Conservation (phyloP, 2,113 vertebrate genomes). For the Brienomyrus brachyistius region DNA sequence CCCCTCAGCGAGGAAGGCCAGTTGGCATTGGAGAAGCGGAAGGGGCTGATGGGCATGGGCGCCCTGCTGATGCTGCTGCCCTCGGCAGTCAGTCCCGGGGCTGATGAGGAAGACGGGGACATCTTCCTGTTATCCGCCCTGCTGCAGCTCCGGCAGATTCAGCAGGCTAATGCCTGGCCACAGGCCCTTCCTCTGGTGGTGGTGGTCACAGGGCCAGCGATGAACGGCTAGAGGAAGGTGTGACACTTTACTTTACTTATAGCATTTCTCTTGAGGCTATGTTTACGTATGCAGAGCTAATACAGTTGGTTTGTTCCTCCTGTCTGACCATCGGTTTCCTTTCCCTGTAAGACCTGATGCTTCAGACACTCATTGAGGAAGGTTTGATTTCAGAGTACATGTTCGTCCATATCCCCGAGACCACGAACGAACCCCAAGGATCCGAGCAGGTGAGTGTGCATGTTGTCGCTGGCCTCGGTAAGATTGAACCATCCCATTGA, state of each 20-base stretch:
- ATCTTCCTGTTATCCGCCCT: constrained; percentile 76
- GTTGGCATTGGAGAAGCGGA: no score
- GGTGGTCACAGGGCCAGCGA: constrained; percentile 46
- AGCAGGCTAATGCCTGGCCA: constrained; percentile 76
- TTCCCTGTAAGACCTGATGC: constrained; percentile 68
- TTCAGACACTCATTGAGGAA: constrained; percentile 72
- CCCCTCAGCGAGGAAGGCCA: no score
- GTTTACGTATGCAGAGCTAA: background rate
- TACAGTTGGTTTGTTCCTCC: background rate
- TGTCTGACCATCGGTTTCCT: background rate
- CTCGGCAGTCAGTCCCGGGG: constrained; percentile 29
- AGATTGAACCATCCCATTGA: no score
- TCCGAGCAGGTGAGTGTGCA: no score
- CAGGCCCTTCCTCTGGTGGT: constrained; percentile 71
- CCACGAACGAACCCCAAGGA: no score
- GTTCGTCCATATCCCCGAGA: constrained; percentile 68
- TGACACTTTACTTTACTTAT: background rate
- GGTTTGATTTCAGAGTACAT: constrained; percentile 76
- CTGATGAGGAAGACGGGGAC: constrained; percentile 58
- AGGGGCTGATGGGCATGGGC: no score
- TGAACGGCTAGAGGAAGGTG: constrained; percentile 52
- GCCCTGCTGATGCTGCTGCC: constrained; percentile 82
- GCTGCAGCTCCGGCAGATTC: constrained; percentile 82
- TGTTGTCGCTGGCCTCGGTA: no score
- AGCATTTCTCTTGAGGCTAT: background rate